A percentile compares a stretch with the other conserved stretches of the same genome.
phyloP scores from a whole-genome alignment of 2,888 invertebrate species.

The Rotaria sp. region DNA sequence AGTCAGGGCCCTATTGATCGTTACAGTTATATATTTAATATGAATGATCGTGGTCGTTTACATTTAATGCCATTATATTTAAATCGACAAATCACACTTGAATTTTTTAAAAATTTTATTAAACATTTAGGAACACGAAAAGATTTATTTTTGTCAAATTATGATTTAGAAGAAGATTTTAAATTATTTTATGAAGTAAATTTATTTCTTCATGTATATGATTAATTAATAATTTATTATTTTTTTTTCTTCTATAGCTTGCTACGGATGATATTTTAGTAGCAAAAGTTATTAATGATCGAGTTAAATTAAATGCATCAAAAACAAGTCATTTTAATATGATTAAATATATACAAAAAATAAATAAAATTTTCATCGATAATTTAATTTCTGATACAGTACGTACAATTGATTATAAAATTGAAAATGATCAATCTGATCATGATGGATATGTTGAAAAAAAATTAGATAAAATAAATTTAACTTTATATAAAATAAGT shows the following conservation, averaged over 20 bases:
- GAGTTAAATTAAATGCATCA: background rate
- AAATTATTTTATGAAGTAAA: background rate
- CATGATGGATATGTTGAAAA: background rate
- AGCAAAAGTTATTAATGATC: background rate
- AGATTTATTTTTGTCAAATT: background rate
- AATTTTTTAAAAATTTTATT: conserved; percentile 18
- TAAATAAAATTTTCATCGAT: too few species aligned
- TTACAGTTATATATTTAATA: conserved; percentile 35
- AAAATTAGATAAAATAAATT: background rate
- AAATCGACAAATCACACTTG: background rate
- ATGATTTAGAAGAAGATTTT: conserved; percentile 5
- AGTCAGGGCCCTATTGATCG: too few species aligned
- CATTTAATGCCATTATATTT: background rate
- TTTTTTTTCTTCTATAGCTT: background rate
- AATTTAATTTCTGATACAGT: too few species aligned
- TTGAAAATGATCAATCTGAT: background rate
- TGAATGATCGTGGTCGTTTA: conserved; percentile 25
- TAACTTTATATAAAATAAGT: background rate
- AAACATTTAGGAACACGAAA: background rate
- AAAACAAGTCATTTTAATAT: background rate
- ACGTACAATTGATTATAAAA: background rate
- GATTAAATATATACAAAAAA: background rate
- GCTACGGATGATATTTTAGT: background rate
- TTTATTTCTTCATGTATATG: background rate
- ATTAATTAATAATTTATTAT: background rate